These are phyloP conservation scores for Rhodinocichla rosea DNA, from an alignment of 2,113 vertebrate genomes.

Conservation along the genomic window DNA sequence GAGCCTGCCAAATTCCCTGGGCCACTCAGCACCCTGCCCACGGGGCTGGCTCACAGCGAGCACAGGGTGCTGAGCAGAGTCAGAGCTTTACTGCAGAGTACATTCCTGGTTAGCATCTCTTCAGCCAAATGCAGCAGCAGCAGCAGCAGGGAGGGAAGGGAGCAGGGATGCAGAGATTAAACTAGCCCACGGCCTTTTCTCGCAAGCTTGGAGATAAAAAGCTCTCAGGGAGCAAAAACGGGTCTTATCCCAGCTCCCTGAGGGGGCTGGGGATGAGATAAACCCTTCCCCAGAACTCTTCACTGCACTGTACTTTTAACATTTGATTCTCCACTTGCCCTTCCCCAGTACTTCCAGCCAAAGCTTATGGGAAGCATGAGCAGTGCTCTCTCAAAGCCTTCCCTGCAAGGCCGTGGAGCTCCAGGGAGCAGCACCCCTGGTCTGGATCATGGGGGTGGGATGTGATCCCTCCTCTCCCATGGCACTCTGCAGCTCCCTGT, in stretches of 20 bases:
- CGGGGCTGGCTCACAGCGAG: background rate
- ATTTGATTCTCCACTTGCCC: background rate
- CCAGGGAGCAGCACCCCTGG: background rate
- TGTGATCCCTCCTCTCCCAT: background rate
- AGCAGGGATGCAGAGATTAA: background rate
- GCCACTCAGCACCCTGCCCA: background rate
- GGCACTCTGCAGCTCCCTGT: background rate
- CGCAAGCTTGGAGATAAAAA: background rate
- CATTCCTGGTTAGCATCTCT: background rate
- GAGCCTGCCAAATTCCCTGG: background rate
- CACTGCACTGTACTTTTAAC: background rate
- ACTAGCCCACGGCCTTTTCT: background rate
- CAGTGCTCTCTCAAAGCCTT: background rate
- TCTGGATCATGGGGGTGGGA: background rate
- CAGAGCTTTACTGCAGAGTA: background rate
- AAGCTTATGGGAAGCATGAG: fast-evolving
- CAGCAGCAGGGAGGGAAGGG: background rate
- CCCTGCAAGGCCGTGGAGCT: background rate
- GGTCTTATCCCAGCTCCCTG: background rate
- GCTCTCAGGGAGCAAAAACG: background rate
- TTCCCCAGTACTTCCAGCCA: background rate
- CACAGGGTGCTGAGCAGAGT: background rate
- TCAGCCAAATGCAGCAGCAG: background rate
- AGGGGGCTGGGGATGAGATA: too few species aligned
- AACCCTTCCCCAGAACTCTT: background rate